Evolutionary conservation across 2,888 invertebrate genomes (phyloP), one percentile per base, ranked within the genome.

Genomic region (Agonopterix alstromeriana): DNA sequence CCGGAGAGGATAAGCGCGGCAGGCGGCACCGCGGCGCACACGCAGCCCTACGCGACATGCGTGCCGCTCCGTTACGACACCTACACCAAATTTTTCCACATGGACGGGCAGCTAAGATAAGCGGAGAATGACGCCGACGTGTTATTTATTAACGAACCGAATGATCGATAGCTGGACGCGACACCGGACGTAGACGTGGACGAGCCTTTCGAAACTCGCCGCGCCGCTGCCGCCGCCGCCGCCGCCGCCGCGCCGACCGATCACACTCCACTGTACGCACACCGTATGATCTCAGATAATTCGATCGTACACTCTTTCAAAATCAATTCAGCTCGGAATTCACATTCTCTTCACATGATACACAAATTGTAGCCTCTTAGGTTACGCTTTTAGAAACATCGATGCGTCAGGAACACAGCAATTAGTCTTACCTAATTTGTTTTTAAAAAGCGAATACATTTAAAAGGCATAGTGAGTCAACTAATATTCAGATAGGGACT

Each of bases 71-170:
- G 85, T 88, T 87, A 81, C 87, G 86, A 87, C 86, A 87, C 83
- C 85, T 84, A 87, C 87, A 84, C 86, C 85, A 78, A 87, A 85
- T 86, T 84, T 84, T 88, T 87, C 86, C 86, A 86, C 88, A 86
- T 87, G 88, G 82, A 81, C 84, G 85, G 77, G 76, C 86, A 85
- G 77, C 77, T 56, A 62, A 86, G 88, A 87, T 87, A 86, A 87
- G 85, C 84, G 71, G 77, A 77, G 73, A 75, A 67, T 80, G 82
- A 86, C 81, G 82, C 79, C 83, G 73, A 84, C 86, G 84, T 87
- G 85, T 86, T 86, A 86, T 88, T 87, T 87, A 88, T 88, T 86
- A 88, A 87, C 88, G 88, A 88, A 88, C 85, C 85, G 87, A 88
- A 87, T 88, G 88, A 88, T 88, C 86, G 88, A 88, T 88, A 85